phyloP scores from a whole-genome alignment of 2,797 vertebrate species.

The Helicolenus hilgendorfi region DNA sequence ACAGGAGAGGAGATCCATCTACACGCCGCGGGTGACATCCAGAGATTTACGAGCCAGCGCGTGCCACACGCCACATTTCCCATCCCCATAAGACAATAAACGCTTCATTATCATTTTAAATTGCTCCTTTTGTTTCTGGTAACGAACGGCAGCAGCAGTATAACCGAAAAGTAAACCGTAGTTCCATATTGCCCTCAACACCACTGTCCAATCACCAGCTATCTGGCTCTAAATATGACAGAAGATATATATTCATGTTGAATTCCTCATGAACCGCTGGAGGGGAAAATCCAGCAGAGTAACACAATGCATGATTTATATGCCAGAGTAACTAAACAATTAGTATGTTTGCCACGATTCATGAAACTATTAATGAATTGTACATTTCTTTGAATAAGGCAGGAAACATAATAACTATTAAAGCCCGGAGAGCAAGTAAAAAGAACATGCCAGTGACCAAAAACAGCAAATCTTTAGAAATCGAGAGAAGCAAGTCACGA shows the following conservation, averaged over 20 bases:
- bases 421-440: neutral
- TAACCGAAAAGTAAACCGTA: conserved; percentile 75
- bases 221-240: conserved; percentile 25
- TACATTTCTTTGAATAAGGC: conserved; percentile 14
- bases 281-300: conserved; percentile 6
- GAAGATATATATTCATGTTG: conserved; percentile 22
- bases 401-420: neutral
- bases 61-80: conserved; percentile 78
- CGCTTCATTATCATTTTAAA: conserved; percentile 90
- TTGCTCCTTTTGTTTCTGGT: conserved; percentile 83
- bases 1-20: conserved; percentile 85
- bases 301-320: conserved; percentile 39
- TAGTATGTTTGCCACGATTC: conserved; percentile 3
- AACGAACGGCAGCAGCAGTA: conserved; percentile 61
- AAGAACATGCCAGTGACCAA: neutral
- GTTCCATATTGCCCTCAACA: conserved; percentile 59
- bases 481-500: conserved; percentile 42
- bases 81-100: conserved; percentile 86
- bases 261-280: conserved; percentile 25
- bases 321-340: conserved; percentile 23
- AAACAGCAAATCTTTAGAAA: conserved; percentile 43
- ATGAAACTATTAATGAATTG: conserved; percentile 5
- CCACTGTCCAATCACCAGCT: conserved; percentile 55
- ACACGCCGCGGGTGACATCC: conserved; percentile 79
- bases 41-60: conserved; percentile 87